A percentile compares a stretch with the other conserved stretches of the same genome.
phyloP scores from a whole-genome alignment of 2,113 vertebrate genomes.

The Hippocampus barbouri region DNA sequence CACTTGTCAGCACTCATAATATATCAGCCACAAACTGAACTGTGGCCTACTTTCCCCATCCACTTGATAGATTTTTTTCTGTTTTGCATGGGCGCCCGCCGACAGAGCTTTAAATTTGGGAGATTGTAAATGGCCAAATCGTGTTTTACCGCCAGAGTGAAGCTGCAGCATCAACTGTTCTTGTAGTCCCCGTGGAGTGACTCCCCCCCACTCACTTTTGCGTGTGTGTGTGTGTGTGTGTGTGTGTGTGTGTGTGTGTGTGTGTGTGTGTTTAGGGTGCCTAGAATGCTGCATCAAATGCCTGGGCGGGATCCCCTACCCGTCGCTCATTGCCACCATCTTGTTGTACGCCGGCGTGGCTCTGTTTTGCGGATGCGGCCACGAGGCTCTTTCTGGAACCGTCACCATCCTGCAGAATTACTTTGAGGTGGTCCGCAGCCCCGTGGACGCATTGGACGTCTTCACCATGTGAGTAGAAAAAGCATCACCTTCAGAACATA shows the following conservation, averaged over 20 bases:
- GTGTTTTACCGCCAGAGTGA: not conserved
- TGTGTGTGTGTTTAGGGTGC: slow-evolving; percentile 77
- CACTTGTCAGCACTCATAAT: not conserved
- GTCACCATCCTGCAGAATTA: slow-evolving; percentile 98
- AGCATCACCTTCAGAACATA: not conserved
- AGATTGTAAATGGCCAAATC: slow-evolving; percentile 20
- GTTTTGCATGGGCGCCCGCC: not conserved
- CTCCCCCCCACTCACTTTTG: not conserved
- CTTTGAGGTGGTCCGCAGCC: slow-evolving; percentile 91
- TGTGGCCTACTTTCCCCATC: slow-evolving; percentile 3
- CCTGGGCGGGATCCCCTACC: slow-evolving; percentile 96
- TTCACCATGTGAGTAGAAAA: slow-evolving; percentile 88
- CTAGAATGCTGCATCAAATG: slow-evolving; percentile 98
- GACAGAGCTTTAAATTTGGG: slow-evolving; percentile 11
- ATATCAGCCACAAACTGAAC: not conserved
- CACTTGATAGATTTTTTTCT: slow-evolving; percentile 5
- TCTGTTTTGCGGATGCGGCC: slow-evolving; percentile 95
- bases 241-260: too few relatives aligned
- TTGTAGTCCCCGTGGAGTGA: not conserved
- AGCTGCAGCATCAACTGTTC: not conserved
- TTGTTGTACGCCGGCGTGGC: slow-evolving; percentile 95
- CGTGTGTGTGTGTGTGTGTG: not conserved
- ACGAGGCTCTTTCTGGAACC: slow-evolving; percentile 93
- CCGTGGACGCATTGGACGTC: slow-evolving; percentile 88
- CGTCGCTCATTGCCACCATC: slow-evolving; percentile 94